Evolutionary conservation across 2,888 invertebrate species (phyloP).

Genomic region (Lepidochitona cinerea): DNA sequence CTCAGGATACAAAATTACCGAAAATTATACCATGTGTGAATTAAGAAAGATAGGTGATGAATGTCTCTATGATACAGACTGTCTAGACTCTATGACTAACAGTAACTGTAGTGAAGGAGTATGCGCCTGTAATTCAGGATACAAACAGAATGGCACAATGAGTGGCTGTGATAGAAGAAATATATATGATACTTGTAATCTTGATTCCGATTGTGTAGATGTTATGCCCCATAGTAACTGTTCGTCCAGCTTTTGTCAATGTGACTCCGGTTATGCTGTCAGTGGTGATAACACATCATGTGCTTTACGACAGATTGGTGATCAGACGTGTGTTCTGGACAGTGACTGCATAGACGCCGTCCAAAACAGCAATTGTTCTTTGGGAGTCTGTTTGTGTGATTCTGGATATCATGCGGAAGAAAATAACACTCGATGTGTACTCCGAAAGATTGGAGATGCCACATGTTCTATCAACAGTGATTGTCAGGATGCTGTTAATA

Average conservation of each 20-base stretch:
- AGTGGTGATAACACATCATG: constrained; percentile 5
- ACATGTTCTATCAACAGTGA: constrained; percentile 34
- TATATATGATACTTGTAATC: constrained; percentile 16
- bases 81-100: constrained; percentile 12
- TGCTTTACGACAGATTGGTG: constrained; percentile 32
- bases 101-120: constrained; percentile 13
- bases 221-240: constrained; percentile 29
- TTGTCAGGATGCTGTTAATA: constrained; percentile 32
- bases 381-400: constrained; percentile 28
- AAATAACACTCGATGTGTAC: constrained; percentile 25
- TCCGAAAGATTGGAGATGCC: constrained; percentile 35
- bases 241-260: constrained; percentile 19
- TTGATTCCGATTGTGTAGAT: constrained; percentile 25
- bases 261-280: constrained; percentile 21
- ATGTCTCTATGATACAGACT: constrained; percentile 15
- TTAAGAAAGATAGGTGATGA: constrained; percentile 15
- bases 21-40: constrained; percentile 14
- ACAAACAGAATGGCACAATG: background rate
- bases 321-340: constrained; percentile 29
- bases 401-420: constrained; percentile 22
- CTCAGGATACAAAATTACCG: constrained; percentile 12
- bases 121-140: constrained; percentile 17
- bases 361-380: constrained; percentile 29
- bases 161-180: constrained; percentile 12
- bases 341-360: constrained; percentile 38